Base-by-base conservation (phyloP, 1,140 invertebrate genomes). In the Polyergus mexicanus region DNA sequence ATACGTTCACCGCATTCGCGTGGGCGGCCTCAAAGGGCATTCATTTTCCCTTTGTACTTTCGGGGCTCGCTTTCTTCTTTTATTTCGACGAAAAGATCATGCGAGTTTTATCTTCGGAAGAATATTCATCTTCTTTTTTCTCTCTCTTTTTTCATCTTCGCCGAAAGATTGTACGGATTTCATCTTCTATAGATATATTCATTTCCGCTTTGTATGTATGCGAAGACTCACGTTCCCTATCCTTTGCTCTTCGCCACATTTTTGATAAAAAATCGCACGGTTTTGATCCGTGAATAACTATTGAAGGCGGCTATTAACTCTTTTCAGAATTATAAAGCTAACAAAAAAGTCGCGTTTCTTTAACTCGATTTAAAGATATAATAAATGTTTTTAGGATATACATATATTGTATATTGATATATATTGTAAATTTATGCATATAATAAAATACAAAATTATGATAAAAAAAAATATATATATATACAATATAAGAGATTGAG, bases 41-140 rank as follows among this genome's bases (percentile, higher is more conserved):
- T 80, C 76, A 80, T 80, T 80, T 80, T 38, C 8, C 62, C 62
- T 80, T 80, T 80, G 62, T 80, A n/a, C 32, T 13, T 51, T 19
- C 16, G 13, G 5, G 51, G 8, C 13, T 38, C 28, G n/a, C 76
- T 68, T 80, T 68, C 63, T 68, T 80, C 63, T 6, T 80, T 54
- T 54, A 56, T 80, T 80, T 80, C 63, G 63, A 16, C 32, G 63
- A 68, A n/a, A 68, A 80, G 44, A 80, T 80, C 76, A 35, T 47
- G n/a, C 32, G 44, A 63, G 32, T 68, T 80, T 80, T 68, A 80
- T 56, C 62, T 78, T 78, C 32, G 28, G 44, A 65, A 47, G 60
- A 66, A 80, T 80, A 80, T 80, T 80, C 62, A 80, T 80, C 63
- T 8, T 80, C 38, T 68, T 60, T 65, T 47, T 63, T 78, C 54